phyloP scores from a whole-genome alignment of 2,113 vertebrate species.

The Cyprinodon variegatus region DNA sequence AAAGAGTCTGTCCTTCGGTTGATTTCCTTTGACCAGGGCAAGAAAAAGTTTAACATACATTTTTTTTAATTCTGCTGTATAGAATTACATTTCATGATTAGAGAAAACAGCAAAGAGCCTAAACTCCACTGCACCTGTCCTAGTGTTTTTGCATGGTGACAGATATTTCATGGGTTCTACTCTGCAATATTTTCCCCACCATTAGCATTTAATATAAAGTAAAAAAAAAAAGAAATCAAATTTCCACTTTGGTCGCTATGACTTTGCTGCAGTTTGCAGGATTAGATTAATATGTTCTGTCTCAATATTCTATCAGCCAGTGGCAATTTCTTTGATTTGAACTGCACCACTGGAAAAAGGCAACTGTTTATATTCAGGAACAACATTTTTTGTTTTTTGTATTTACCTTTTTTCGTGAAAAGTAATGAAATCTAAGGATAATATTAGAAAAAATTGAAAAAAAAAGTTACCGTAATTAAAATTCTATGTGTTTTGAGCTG shows the following conservation, averaged over 20 bases:
- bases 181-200: no score
- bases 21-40: neutral
- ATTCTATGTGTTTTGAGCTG: no score
- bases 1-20: neutral
- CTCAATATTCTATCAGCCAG: neutral
- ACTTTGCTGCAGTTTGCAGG: neutral
- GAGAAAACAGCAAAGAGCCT: slow-evolving; percentile 25
- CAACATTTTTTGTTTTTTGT: neutral
- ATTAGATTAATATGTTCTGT: neutral
- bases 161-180: no score
- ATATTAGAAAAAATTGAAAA: no score
- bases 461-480: no score
- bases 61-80: neutral
- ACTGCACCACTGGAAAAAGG: neutral
- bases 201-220: no score
- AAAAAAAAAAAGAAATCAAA: no score
- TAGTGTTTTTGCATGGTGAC: no score
- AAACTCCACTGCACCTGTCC: slow-evolving; percentile 5
- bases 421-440: neutral
- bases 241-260: neutral
- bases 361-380: neutral
- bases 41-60: neutral
- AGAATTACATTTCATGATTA: slow-evolving; percentile 37
- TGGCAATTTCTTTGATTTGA: neutral
- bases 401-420: neutral